Evolutionary conservation across 2,113 vertebrate species (phyloP).

Genomic region (Microcebus jonahi): DNA sequence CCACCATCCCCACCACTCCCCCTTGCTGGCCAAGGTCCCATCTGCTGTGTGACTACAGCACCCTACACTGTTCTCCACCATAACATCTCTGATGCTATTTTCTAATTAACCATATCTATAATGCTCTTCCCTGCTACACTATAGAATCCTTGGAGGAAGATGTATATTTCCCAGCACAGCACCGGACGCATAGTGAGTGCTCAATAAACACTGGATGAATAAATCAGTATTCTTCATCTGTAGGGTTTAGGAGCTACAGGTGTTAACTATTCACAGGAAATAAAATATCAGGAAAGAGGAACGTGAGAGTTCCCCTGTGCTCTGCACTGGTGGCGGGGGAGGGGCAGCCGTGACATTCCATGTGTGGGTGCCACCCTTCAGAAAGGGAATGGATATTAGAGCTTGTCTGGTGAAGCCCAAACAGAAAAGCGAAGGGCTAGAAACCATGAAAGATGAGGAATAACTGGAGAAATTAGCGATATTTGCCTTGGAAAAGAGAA

Average conservation of each 20-base stretch:
- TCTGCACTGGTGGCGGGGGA: no score
- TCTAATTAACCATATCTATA: not conserved
- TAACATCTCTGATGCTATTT: not conserved
- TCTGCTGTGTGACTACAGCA: not conserved
- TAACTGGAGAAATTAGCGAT: not conserved
- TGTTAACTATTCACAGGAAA: not conserved
- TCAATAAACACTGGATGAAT: not conserved
- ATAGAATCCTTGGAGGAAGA: not conserved
- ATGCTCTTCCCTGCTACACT: not conserved
- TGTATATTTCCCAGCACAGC: not conserved
- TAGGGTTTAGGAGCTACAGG: not conserved
- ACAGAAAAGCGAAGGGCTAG: not conserved
- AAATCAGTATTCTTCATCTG: not conserved
- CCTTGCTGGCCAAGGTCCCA: not conserved
- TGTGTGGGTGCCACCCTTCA: not conserved
- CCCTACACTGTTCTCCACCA: not conserved
- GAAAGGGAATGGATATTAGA: not conserved
- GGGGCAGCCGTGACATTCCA: not conserved
- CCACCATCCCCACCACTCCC: not conserved
- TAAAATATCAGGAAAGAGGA: not conserved
- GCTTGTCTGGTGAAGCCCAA: not conserved
- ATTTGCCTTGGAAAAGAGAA: not conserved
- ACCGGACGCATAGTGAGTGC: not conserved
- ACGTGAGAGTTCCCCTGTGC: fast-evolving
- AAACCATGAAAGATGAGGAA: not conserved